These are phyloP conservation scores for Myotis brandtii DNA, from an alignment of 2,113 vertebrate species.

Conservation along the genomic window DNA sequence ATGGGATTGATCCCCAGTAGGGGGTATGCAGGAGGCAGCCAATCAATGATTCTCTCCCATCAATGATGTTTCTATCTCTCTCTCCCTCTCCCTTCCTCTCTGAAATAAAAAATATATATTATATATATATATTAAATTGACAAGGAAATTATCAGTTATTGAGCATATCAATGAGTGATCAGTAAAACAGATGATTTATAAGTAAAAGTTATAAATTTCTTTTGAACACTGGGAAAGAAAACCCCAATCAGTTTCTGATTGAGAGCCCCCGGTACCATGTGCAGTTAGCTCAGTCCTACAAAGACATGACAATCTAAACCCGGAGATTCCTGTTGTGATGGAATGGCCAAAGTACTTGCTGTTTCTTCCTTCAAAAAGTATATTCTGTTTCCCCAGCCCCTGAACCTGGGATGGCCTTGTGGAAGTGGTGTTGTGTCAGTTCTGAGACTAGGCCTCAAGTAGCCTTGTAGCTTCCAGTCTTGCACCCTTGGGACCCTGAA, in stretches of 20 bases:
- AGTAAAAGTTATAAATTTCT: conserved; percentile 20
- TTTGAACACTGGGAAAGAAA: neutral
- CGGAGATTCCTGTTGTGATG: neutral
- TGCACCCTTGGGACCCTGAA: neutral
- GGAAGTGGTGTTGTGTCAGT: neutral
- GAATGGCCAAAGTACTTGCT: neutral
- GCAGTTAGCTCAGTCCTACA: neutral
- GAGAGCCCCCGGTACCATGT: neutral
- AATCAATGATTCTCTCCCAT: too few relatives aligned
- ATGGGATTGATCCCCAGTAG: too few relatives aligned
- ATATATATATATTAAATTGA: neutral
- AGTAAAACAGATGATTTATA: neutral
- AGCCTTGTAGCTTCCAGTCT: neutral
- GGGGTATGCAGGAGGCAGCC: too few relatives aligned
- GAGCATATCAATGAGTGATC: neutral
- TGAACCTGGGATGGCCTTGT: neutral
- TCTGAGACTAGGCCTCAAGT: neutral
- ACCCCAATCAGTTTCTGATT: neutral
- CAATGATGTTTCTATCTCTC: too few relatives aligned
- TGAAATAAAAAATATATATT: too few relatives aligned
- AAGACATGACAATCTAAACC: neutral
- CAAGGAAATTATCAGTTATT: neutral
- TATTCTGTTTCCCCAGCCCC: neutral
- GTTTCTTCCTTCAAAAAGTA: neutral
- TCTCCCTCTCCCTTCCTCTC: too few relatives aligned